Evolutionary conservation across 2,113 vertebrate species (phyloP).

Genomic region (Azemiops feae): DNA sequence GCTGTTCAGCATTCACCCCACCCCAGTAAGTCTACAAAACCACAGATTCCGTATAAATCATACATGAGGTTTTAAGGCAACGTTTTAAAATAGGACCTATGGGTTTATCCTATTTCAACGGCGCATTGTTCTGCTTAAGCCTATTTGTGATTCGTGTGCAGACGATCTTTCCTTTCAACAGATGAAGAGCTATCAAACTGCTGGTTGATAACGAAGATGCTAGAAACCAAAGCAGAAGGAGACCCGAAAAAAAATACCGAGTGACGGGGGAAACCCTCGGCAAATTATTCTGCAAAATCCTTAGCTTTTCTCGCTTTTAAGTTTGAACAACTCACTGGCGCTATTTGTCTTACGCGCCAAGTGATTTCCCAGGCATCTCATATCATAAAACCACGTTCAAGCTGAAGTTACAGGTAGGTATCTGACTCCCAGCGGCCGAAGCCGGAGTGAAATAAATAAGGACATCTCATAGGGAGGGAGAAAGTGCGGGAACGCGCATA

Average conservation of each 20-base stretch:
- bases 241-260: too few species aligned
- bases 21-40: slow-evolving; percentile 17
- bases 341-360: not conserved
- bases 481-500: not conserved
- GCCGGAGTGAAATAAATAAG: not conserved
- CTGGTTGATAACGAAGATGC: not conserved
- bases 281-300: not conserved
- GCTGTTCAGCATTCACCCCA: slow-evolving; percentile 16
- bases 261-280: not conserved
- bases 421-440: not conserved
- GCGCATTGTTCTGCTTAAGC: not conserved
- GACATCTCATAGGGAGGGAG: not conserved
- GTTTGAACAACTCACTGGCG: not conserved
- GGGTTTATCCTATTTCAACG: slow-evolving; percentile 34
- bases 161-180: not conserved
- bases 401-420: not conserved
- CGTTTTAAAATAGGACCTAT: slow-evolving; percentile 16
- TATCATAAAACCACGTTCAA: not conserved
- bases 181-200: slow-evolving; percentile 22
- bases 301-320: not conserved
- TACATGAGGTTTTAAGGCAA: not conserved
- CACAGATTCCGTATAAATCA: slow-evolving; percentile 12
- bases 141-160: not conserved
- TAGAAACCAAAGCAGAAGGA: not conserved
- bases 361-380: not conserved